phyloP scores from a whole-genome alignment of 2,113 vertebrate species.

The Neolamprologus variostigma region DNA sequence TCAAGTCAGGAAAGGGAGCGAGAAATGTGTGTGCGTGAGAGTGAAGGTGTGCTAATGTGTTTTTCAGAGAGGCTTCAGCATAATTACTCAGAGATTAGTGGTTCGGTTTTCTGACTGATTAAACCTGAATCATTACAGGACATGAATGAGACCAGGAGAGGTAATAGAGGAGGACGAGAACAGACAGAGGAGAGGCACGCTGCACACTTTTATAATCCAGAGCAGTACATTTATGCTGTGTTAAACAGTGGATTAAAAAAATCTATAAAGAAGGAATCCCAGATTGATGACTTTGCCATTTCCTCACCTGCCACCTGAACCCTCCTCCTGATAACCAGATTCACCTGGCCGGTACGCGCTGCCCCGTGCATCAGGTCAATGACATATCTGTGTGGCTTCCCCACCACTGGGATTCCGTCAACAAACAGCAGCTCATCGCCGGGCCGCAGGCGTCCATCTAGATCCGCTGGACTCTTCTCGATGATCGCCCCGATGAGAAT shows the following conservation, averaged over 20 bases:
- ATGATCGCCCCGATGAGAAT: constrained; percentile 96
- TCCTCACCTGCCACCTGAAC: constrained; percentile 77
- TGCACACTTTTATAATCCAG: neutral
- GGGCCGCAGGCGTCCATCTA: constrained; percentile 90
- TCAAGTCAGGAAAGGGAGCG: neutral
- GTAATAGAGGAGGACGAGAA: neutral
- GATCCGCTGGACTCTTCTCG: constrained; percentile 93
- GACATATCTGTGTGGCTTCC: constrained; percentile 95
- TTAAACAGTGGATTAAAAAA: neutral
- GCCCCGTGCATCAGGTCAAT: constrained; percentile 97
- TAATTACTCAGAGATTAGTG: constrained; percentile 25
- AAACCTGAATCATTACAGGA: neutral
- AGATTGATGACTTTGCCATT: neutral
- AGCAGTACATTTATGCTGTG: neutral
- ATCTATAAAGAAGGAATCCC: neutral
- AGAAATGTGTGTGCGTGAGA: neutral
- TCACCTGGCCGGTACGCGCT: constrained; percentile 91
- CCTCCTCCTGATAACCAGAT: constrained; percentile 91
- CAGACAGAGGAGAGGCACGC: neutral
- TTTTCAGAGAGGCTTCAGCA: neutral
- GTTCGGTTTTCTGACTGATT: constrained; percentile 12
- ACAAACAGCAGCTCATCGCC: constrained; percentile 94
- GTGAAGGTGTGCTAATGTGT: neutral
- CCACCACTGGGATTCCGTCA: constrained; percentile 89
- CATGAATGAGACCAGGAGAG: neutral